phyloP scores from a whole-genome alignment of 1,140 invertebrate genomes.

The Notospermus geniculatus region DNA sequence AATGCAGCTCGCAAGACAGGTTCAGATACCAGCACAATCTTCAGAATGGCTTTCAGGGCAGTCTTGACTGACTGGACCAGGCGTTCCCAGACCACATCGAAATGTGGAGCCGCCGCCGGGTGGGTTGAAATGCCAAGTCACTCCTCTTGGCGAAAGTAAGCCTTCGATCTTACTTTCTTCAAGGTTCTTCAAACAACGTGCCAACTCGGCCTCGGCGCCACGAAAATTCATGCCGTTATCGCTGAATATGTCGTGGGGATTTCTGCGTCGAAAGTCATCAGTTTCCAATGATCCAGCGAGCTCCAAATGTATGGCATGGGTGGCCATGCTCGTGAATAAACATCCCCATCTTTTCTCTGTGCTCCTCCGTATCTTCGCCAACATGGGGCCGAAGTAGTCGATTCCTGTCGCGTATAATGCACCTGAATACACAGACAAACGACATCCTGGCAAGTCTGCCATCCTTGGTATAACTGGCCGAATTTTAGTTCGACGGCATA shows the following conservation, averaged over 20 bases:
- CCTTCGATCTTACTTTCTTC: no score
- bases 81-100: conserved; percentile 9
- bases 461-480: no score
- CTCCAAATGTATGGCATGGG: conserved; percentile 19
- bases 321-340: conserved; percentile 19
- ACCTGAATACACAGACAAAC: neutral
- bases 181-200: neutral
- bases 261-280: conserved; percentile 12
- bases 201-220: no score
- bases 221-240: conserved; percentile 23
- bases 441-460: no score
- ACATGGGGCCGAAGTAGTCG: no score
- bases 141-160: neutral
- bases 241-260: conserved; percentile 8
- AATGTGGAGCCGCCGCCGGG: conserved; percentile 15
- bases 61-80: conserved; percentile 12
- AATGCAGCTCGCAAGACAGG: conserved; percentile 20
- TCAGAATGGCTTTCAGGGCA: conserved; percentile 1
- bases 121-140: conserved; percentile 11
- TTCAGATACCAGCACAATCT: neutral
- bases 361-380: conserved; percentile 8
- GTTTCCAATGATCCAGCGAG: conserved; percentile 11
- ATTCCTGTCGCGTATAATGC: conserved; percentile 16
- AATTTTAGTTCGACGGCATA: neutral
- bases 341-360: no score